A percentile compares a stretch with the other conserved stretches of the same genome.
Conservation (phyloP, 2,113 vertebrate species). For the Acanthisitta chloris region DNA sequence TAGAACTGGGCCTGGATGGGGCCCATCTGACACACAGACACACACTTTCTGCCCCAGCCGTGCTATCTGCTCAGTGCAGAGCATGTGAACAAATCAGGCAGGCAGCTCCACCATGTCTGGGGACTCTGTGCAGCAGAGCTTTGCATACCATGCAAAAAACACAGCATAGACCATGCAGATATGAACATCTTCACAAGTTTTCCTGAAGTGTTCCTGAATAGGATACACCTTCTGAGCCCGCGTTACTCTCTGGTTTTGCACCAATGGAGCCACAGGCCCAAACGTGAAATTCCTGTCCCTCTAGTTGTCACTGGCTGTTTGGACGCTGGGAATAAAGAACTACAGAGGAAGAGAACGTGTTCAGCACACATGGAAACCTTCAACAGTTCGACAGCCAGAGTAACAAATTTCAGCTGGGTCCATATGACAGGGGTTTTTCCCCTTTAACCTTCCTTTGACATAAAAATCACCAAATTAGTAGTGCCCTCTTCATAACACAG, state of each 20-base stretch:
- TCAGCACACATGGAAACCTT: background rate
- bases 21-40: background rate
- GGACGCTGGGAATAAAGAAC: background rate
- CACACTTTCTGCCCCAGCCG: background rate
- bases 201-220: background rate
- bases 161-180: background rate
- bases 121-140: background rate
- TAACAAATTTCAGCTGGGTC: background rate
- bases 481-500: background rate
- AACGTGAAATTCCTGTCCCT: background rate
- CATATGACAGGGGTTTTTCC: background rate
- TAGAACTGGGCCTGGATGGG: background rate
- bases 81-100: background rate
- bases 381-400: background rate
- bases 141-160: background rate
- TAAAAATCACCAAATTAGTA: background rate
- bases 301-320: background rate
- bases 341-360: background rate
- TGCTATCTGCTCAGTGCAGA: background rate
- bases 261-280: background rate
- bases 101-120: background rate
- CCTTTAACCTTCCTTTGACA: background rate
- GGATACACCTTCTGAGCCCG: background rate
- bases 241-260: background rate
- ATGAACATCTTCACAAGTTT: background rate